Base-by-base conservation (phyloP, 1,140 invertebrate species). In the Notospermus geniculatus region DNA sequence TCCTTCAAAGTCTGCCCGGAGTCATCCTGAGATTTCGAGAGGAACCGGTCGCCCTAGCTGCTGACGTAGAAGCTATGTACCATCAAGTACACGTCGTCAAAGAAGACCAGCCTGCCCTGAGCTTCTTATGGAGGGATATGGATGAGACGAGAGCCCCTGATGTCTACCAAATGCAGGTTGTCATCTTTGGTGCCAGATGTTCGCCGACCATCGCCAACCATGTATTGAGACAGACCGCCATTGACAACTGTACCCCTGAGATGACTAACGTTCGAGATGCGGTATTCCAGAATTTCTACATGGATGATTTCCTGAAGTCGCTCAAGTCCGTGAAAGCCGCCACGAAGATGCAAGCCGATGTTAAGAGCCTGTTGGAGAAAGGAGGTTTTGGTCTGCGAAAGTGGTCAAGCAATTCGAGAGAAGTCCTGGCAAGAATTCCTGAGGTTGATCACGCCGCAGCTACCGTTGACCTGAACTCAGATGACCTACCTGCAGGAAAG, bases 1-100 rank as follows among this genome's bases (percentile, higher is more conserved):
- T 83, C 0, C 78, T 83, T 67, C 69, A 28, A 41, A 60, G 61
- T 54, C 45, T 69, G 15, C 45, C 60, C 2, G 66, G 41, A 9
- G 58, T 68, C 17, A 46, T 69, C 0, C 39, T 39, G 2, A 7
- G 56, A 41, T 57, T 57, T 41, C 15, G 56, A 22, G n/a, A 39
- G 25, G 2, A 57, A 59, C 11, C 52, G 39, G 13, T 68, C 64
- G 36, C 62, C 5, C 46, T 57, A 13, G 27, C 22, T 11, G 36
- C 29, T 41, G 56, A 57, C 39, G 22, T 57, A n/a, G 30, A 57
- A 23, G 2, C 15, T 2, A 57, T 57, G 56, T 57, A 29, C 30
- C 19, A 39, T 11, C 28, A 46, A 22, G 56, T 57, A 11, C 2
- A 13, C 2, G 36, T 57, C 4, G n/a, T n/a, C 46, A n/a, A 23